Percentiles rank a stretch among this genome's conserved stretches.
These are phyloP conservation scores for Dicranocentrus wangi DNA, from an alignment of 2,888 invertebrate genomes.

Conservation along the genomic window DNA sequence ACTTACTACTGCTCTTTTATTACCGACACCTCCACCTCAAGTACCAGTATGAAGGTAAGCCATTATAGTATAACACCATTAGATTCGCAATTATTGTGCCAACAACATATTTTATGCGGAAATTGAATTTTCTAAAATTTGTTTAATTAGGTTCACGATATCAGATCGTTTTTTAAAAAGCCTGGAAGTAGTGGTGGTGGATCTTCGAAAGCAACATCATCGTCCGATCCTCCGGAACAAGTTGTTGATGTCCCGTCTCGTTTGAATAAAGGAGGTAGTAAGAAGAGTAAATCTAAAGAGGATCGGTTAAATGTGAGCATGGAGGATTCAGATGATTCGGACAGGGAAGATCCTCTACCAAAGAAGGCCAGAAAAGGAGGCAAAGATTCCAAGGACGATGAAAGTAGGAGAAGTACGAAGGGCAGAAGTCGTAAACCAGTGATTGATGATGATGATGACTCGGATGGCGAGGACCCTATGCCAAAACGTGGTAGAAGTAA, in stretches of 20 bases:
- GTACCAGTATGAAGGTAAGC: too few species aligned
- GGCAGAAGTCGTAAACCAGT: slow-evolving; percentile 74
- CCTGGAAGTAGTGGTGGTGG: slow-evolving; percentile 14
- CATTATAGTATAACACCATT: too few species aligned
- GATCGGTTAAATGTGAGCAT: slow-evolving; percentile 24
- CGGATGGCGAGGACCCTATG: slow-evolving; percentile 76
- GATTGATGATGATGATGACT: slow-evolving; percentile 75
- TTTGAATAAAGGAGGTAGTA: slow-evolving; percentile 31
- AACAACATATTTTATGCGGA: too few species aligned
- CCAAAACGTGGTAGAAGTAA: slow-evolving; percentile 48
- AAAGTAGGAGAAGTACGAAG: slow-evolving; percentile 63
- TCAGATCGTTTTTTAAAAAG: slow-evolving; percentile 59
- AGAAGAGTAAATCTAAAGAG: slow-evolving; percentile 35
- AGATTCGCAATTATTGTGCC: too few species aligned
- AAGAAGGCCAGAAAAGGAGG: not conserved
- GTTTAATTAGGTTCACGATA: slow-evolving; percentile 58
- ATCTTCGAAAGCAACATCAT: not conserved
- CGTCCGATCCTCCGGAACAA: not conserved
- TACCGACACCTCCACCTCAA: too few species aligned
- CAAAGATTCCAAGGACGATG: slow-evolving; percentile 2
- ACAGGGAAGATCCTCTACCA: slow-evolving; percentile 39
- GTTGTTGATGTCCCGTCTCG: slow-evolving; percentile 57
- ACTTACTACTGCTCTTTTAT: too few species aligned
- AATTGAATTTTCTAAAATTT: too few species aligned
- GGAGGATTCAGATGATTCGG: slow-evolving; percentile 29